Conservation (phyloP, 92 coral and sea anemone genomes). For the Pocillopora meandrina region DNA sequence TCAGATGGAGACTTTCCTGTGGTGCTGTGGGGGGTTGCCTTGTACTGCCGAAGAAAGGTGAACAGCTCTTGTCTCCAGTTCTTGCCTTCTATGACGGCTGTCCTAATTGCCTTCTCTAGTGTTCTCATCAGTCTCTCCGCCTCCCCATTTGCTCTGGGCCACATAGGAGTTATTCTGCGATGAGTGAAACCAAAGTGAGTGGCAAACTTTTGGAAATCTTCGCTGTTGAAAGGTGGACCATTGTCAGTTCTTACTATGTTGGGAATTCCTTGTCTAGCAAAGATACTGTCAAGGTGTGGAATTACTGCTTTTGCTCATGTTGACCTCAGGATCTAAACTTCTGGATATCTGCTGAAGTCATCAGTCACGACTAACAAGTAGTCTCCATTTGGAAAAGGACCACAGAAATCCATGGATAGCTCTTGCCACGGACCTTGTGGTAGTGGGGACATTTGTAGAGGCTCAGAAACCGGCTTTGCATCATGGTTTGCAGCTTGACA, state of each 20-base stretch:
- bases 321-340: too few species aligned
- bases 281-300: too few species aligned
- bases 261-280: too few species aligned
- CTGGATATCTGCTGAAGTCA: too few species aligned
- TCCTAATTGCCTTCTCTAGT: constrained; percentile 33
- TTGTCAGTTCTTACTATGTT: too few species aligned
- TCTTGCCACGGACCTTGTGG: constrained; percentile 58
- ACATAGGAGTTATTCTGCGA: constrained; percentile 49
- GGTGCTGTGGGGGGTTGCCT: too few species aligned
- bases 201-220: constrained; percentile 29
- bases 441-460: constrained; percentile 39
- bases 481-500: constrained; percentile 28
- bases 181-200: constrained; percentile 37
- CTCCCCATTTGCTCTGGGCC: constrained; percentile 64
- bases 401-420: constrained; percentile 37
- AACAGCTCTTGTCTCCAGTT: constrained; percentile 53
- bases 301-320: too few species aligned
- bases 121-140: constrained; percentile 50
- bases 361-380: constrained; percentile 44
- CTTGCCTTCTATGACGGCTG: constrained; percentile 43
- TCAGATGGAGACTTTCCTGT: too few species aligned
- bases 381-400: constrained; percentile 46
- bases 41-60: constrained; percentile 52
- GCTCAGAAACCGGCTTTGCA: constrained; percentile 31
- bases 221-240: too few species aligned